A percentile compares a stretch with the other conserved stretches of the same genome.
These are phyloP conservation scores for Chinchilla lanigera DNA, from an alignment of 2,113 vertebrate species.

Conservation along the genomic window DNA sequence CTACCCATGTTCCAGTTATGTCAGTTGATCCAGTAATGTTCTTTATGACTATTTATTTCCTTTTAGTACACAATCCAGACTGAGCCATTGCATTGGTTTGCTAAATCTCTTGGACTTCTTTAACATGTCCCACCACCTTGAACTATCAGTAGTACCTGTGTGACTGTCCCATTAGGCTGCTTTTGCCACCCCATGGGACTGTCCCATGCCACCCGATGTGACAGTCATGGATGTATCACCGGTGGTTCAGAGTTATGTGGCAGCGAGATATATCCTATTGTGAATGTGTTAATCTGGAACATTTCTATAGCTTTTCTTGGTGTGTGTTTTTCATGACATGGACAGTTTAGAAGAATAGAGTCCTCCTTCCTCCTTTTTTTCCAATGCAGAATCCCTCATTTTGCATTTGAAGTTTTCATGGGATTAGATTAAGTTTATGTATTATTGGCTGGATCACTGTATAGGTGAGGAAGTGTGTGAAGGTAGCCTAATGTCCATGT, in stretches of 20 bases:
- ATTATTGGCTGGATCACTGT: background rate
- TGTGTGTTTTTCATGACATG: background rate
- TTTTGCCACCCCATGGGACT: background rate
- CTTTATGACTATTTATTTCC: background rate
- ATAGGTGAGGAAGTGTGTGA: background rate
- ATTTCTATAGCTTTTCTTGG: background rate
- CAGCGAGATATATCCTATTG: background rate
- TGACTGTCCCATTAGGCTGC: background rate
- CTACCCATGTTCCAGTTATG: background rate
- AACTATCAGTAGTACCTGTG: background rate
- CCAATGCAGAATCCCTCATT: background rate
- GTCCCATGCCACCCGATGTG: background rate
- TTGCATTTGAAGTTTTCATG: background rate
- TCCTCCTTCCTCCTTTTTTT: too few species aligned
- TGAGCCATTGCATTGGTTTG: accelerated
- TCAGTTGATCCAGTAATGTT: background rate
- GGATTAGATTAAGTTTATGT: background rate
- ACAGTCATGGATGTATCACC: background rate
- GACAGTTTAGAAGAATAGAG: background rate
- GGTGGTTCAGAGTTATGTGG: background rate
- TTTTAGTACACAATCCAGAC: background rate
- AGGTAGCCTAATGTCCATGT: accelerated
- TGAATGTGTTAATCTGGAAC: background rate
- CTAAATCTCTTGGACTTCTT: background rate
- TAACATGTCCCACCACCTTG: background rate